A percentile compares a stretch with the other conserved stretches of the same genome.
phyloP scores from a whole-genome alignment of 1,140 invertebrate genomes.

The Lamellibrachia luymesi region DNA sequence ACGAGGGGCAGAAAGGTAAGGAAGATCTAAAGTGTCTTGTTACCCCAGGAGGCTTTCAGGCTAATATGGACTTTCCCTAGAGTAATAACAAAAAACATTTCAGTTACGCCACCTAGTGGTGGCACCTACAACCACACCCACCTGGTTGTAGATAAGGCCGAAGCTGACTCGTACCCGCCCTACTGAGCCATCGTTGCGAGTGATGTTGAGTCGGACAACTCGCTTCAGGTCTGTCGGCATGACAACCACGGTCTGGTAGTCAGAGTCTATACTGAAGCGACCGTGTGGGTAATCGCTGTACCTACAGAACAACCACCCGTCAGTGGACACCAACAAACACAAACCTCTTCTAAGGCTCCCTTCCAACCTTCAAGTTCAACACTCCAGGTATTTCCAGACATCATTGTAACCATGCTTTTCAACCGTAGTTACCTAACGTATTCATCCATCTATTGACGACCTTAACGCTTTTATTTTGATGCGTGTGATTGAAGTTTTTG shows the following conservation, averaged over 20 bases:
- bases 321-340: background rate
- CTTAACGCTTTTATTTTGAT: too few relatives aligned
- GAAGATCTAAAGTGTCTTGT: too few relatives aligned
- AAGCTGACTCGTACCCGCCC: constrained; percentile 44
- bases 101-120: background rate
- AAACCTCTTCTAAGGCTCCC: background rate
- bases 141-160: constrained; percentile 43
- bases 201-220: constrained; percentile 42
- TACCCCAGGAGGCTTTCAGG: too few relatives aligned
- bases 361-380: background rate
- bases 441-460: too few relatives aligned
- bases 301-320: constrained; percentile 31
- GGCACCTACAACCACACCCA: constrained; percentile 20
- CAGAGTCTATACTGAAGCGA: constrained; percentile 40
- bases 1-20: too few relatives aligned
- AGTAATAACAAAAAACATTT: too few relatives aligned
- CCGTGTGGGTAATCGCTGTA: constrained; percentile 55
- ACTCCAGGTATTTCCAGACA: background rate
- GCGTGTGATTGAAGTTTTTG: too few relatives aligned
- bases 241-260: constrained; percentile 39
- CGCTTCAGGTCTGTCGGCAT: constrained; percentile 38
- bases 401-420: too few relatives aligned
- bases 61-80: too few relatives aligned
- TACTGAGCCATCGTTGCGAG: constrained; percentile 44
- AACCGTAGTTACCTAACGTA: too few relatives aligned